phyloP scores from a whole-genome alignment of 2,797 vertebrate species.

The Salarias fasciatus region DNA sequence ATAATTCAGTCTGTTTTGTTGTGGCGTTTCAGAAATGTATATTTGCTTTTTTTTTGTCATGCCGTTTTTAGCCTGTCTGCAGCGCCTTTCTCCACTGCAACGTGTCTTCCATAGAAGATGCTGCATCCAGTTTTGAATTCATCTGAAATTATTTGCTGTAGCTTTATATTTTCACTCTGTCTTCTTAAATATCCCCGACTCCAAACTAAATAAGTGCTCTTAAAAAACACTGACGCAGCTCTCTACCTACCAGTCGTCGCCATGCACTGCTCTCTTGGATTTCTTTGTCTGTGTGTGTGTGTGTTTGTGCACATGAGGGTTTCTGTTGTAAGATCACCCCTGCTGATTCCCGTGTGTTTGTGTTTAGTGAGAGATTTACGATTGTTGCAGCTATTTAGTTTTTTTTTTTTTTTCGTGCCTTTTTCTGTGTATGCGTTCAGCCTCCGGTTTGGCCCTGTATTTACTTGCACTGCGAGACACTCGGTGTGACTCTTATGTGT shows the following conservation, averaged over 20 bases:
- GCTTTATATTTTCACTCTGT: no score
- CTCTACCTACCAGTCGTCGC: background rate
- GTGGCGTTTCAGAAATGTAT: no score
- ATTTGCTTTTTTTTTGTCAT: no score
- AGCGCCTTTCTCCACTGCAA: no score
- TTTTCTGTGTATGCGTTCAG: conserved; percentile 1
- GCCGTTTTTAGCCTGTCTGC: no score
- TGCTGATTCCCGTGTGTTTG: conserved; percentile 38
- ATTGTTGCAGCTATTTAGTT: conserved; percentile 21
- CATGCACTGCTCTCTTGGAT: background rate
- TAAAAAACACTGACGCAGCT: no score
- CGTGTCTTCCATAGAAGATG: no score
- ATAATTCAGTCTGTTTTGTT: no score
- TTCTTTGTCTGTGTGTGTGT: background rate
- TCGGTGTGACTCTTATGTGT: conserved; percentile 14
- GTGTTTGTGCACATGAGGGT: conserved; percentile 5
- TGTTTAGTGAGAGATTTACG: conserved; percentile 35
- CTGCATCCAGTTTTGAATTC: no score
- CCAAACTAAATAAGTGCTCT: no score
- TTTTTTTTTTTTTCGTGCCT: conserved; percentile 4
- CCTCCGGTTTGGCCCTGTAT: conserved; percentile 3
- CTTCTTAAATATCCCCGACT: background rate
- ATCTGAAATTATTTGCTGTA: no score
- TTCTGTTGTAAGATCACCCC: conserved; percentile 8
- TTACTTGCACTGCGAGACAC: conserved; percentile 31